Percentiles rank a stretch among this genome's conserved stretches.
Conservation (phyloP, 2,888 invertebrate species). For the Drosophila algonquin region DNA sequence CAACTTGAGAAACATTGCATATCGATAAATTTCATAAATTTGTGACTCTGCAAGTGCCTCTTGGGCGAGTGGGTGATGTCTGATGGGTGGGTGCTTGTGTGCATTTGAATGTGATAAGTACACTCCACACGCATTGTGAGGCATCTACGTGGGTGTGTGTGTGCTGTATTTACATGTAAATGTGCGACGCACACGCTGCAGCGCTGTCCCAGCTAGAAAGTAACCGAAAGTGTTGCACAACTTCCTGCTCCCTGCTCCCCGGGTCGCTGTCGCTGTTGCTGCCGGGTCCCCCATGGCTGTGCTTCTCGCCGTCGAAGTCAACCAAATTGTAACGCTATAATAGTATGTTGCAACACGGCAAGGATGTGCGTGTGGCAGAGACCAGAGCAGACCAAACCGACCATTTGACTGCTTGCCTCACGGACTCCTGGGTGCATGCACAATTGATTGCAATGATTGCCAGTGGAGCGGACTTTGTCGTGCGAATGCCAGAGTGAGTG, state of each 20-base stretch:
- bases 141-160: constrained; percentile 18
- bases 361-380: constrained; percentile 42
- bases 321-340: constrained; percentile 55
- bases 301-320: constrained; percentile 16
- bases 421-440: constrained; percentile 50
- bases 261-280: too few relatives aligned
- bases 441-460: constrained; percentile 76
- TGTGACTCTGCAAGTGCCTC: constrained; percentile 28
- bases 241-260: constrained; percentile 4
- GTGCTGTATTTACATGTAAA: constrained; percentile 4
- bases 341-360: constrained; percentile 15
- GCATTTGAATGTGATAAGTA: constrained; percentile 39
- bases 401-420: constrained; percentile 42
- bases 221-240: constrained; percentile 58
- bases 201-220: constrained; percentile 47
- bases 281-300: too few relatives aligned
- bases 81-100: background rate
- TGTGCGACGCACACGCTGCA: constrained; percentile 26
- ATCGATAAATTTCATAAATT: constrained; percentile 48
- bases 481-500: constrained; percentile 7
- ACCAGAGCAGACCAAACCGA: constrained; percentile 33
- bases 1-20: constrained; percentile 34
- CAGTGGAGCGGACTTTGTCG: constrained; percentile 26
- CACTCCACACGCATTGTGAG: constrained; percentile 37
- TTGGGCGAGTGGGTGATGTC: too few relatives aligned